These are phyloP conservation scores for Herminia tarsipennalis DNA, from an alignment of 2,888 invertebrate species.

Conservation along the genomic window DNA sequence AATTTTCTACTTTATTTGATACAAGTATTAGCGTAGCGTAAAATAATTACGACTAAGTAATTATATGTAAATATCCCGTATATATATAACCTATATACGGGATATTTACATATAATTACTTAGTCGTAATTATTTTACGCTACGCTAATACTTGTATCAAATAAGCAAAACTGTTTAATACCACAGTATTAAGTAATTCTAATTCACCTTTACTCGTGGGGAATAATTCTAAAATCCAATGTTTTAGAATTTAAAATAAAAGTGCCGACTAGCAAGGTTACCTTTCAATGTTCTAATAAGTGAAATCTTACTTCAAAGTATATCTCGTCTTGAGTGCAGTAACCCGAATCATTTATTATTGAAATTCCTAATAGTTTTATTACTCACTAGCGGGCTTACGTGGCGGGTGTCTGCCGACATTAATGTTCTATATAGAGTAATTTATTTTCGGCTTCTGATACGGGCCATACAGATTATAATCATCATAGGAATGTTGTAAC, in stretches of 20 bases:
- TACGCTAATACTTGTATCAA: too few species aligned
- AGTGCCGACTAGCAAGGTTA: slow-evolving; percentile 8
- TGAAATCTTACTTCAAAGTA: slow-evolving; percentile 34
- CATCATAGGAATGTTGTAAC: slow-evolving; percentile 65
- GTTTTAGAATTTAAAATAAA: slow-evolving; percentile 9
- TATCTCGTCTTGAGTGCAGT: slow-evolving; percentile 25
- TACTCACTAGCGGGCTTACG: slow-evolving; percentile 37
- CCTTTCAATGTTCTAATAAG: slow-evolving; percentile 19
- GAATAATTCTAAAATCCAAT: not conserved
- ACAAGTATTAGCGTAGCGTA: too few species aligned
- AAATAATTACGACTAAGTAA: too few species aligned
- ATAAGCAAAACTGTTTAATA: too few species aligned
- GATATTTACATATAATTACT: too few species aligned
- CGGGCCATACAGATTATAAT: slow-evolving; percentile 60
- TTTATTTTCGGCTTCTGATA: slow-evolving; percentile 72
- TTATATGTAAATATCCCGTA: too few species aligned
- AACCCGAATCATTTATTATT: slow-evolving; percentile 43
- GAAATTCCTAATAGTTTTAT: slow-evolving; percentile 53
- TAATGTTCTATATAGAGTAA: slow-evolving; percentile 57
- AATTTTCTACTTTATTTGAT: too few species aligned
- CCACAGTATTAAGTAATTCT: too few species aligned
- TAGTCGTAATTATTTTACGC: too few species aligned
- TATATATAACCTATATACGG: too few species aligned
- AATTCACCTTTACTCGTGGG: too few species aligned
- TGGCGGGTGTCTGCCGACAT: slow-evolving; percentile 46